phyloP scores from a whole-genome alignment of 2,113 vertebrate genomes.

The Eclectus roratus region DNA sequence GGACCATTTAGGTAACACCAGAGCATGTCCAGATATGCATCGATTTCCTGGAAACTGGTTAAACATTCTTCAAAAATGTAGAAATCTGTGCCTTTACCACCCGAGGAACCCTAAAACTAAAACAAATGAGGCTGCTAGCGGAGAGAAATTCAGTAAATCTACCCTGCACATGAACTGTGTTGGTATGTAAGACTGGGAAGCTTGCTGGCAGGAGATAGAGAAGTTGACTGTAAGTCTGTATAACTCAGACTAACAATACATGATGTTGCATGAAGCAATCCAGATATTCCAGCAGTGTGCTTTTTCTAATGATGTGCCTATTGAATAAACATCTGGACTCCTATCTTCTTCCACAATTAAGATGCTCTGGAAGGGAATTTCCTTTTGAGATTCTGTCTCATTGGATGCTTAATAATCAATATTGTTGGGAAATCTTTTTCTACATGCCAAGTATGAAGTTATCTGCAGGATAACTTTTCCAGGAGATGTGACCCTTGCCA shows the following conservation, averaged over 20 bases:
- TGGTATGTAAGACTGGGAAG: not conserved
- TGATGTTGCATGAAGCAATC: not conserved
- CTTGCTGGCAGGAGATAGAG: not conserved
- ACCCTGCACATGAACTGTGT: not conserved
- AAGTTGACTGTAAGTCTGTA: not conserved
- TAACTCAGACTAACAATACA: not conserved
- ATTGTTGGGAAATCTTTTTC: not conserved
- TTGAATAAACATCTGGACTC: not conserved
- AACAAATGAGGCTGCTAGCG: not conserved
- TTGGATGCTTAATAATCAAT: not conserved
- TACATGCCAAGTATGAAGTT: not conserved
- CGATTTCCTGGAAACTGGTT: slow-evolving; percentile 18
- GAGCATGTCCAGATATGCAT: not conserved
- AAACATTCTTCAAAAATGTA: not conserved
- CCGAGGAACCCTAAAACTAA: not conserved
- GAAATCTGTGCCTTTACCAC: not conserved
- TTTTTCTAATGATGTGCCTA: not conserved
- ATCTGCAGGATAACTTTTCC: not conserved
- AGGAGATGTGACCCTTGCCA: not conserved
- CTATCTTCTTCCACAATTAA: not conserved
- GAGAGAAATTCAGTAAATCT: slow-evolving; percentile 25
- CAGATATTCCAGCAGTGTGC: not conserved
- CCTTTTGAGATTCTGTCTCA: not conserved
- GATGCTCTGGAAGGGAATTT: not conserved
- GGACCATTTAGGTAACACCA: not conserved